Percentiles rank a stretch among this genome's conserved stretches.
Conservation (phyloP, 1,140 invertebrate genomes). For the Stratiolaelaps scimitus region DNA sequence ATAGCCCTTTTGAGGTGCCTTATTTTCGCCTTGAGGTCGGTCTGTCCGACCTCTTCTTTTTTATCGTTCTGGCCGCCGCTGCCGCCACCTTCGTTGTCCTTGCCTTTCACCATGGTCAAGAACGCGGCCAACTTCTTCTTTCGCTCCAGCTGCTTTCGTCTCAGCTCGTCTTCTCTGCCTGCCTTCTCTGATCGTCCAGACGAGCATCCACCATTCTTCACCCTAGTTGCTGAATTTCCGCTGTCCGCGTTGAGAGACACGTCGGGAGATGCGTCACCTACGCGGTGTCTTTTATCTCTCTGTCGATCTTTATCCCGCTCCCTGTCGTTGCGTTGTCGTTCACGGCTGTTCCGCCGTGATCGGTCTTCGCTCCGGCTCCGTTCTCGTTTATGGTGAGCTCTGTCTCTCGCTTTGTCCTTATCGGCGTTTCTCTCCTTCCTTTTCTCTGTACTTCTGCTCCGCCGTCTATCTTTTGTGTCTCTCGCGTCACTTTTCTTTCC, state of each 20-base stretch:
- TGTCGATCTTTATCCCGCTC: too few relatives aligned
- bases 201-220: too few relatives aligned
- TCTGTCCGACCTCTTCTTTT: not conserved
- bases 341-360: constrained; percentile 34
- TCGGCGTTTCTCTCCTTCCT: too few relatives aligned
- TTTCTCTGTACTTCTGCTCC: too few relatives aligned
- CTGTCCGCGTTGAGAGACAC: too few relatives aligned
- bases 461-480: too few relatives aligned
- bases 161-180: constrained; percentile 35
- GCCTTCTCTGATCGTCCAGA: not conserved
- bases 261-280: too few relatives aligned
- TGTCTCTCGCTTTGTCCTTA: too few relatives aligned
- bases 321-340: constrained; percentile 29
- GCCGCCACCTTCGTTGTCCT: not conserved
- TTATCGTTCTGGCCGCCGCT: not conserved
- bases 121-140: constrained; percentile 49
- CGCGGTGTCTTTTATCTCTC: too few relatives aligned
- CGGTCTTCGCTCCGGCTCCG: not conserved
- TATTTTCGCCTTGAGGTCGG: constrained; percentile 20
- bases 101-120: constrained; percentile 40
- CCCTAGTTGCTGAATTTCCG: too few relatives aligned
- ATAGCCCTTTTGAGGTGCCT: constrained; percentile 34
- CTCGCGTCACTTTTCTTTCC: too few relatives aligned
- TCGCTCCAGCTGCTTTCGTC: constrained; percentile 55
- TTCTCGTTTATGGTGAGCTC: constrained; percentile 28